These are phyloP conservation scores for Catostylus mosaicus DNA, from an alignment of 30 jellyfish, hydroid and myxozoan species.

Conservation along the genomic window DNA sequence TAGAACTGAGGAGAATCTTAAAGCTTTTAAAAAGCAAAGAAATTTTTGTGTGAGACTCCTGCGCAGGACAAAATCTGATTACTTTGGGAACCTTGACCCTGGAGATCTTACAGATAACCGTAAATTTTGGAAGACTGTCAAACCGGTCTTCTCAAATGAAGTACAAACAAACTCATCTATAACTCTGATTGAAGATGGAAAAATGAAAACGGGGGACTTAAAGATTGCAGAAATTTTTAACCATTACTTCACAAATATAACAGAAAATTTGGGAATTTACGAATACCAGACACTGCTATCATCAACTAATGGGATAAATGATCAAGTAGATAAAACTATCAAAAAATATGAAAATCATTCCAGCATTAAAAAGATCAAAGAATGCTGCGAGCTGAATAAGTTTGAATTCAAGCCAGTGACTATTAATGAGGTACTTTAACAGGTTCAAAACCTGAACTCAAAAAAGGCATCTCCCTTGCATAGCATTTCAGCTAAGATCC, in stretches of 20 bases:
- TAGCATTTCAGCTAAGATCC: conserved; percentile 19
- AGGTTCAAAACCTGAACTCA: conserved; percentile 15
- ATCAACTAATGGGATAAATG: conserved; percentile 14
- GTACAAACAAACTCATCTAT: conserved; percentile 16
- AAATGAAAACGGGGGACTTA: conserved; percentile 20
- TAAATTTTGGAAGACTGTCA: conserved; percentile 23
- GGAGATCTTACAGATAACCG: conserved; percentile 6
- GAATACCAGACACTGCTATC: not conserved
- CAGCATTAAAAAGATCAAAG: conserved; percentile 2
- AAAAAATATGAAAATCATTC: conserved; percentile 27
- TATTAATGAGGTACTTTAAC: not conserved
- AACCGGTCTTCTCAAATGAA: conserved; percentile 32
- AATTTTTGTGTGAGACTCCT: conserved; percentile 29
- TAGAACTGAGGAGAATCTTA: conserved; percentile 31
- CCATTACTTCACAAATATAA: conserved; percentile 30
- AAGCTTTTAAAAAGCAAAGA: conserved; percentile 19
- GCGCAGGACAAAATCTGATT: conserved; percentile 43
- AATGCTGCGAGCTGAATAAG: not conserved
- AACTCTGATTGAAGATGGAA: conserved; percentile 31
- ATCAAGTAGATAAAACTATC: conserved; percentile 34
- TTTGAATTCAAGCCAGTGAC: conserved; percentile 9
- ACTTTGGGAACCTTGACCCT: conserved; percentile 26
- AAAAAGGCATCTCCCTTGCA: conserved; percentile 18
- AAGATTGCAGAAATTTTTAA: conserved; percentile 54
- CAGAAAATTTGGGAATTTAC: conserved; percentile 15